Percentiles rank a stretch among this genome's conserved stretches.
Conservation (phyloP, 2,888 invertebrate genomes). For the Sycophila texana region DNA sequence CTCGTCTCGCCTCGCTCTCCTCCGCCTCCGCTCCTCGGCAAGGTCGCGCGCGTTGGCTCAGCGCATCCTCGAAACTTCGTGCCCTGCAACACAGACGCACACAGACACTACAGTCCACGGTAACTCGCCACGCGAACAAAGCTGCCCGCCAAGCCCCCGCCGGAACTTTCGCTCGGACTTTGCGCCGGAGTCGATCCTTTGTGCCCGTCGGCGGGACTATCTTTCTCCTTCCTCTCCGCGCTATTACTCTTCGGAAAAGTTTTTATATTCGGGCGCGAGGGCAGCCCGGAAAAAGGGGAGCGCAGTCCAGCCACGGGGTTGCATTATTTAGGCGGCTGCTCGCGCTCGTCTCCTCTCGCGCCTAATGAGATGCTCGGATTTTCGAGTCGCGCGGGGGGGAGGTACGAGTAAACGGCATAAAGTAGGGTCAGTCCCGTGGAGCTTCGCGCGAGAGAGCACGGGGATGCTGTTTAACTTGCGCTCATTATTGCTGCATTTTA, state of each 20-base stretch:
- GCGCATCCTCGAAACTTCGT: constrained; percentile 68
- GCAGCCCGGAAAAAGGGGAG: neutral
- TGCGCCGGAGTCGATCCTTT: neutral
- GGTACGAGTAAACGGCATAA: neutral
- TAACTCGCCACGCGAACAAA: too few relatives aligned
- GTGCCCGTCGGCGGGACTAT: neutral
- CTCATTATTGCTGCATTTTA: constrained; percentile 71
- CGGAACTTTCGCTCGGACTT: neutral
- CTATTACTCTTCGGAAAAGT: neutral
- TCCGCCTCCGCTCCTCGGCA: constrained; percentile 58
- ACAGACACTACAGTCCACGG: too few relatives aligned
- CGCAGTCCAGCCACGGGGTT: neutral
- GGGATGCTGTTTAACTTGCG: constrained; percentile 64
- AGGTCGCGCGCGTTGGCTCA: constrained; percentile 69
- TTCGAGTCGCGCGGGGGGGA: neutral
- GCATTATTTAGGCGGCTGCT: constrained; percentile 24
- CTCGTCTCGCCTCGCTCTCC: constrained; percentile 11
- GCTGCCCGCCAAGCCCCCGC: neutral
- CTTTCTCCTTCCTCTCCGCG: neutral
- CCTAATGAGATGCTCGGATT: constrained; percentile 51
- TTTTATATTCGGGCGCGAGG: neutral
- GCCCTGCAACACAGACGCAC: neutral
- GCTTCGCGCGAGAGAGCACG: constrained; percentile 17
- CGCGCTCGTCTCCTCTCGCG: neutral
- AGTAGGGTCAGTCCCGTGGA: constrained; percentile 21